phyloP scores from a whole-genome alignment of 2,888 invertebrate genomes.

The Ophion costatus region DNA sequence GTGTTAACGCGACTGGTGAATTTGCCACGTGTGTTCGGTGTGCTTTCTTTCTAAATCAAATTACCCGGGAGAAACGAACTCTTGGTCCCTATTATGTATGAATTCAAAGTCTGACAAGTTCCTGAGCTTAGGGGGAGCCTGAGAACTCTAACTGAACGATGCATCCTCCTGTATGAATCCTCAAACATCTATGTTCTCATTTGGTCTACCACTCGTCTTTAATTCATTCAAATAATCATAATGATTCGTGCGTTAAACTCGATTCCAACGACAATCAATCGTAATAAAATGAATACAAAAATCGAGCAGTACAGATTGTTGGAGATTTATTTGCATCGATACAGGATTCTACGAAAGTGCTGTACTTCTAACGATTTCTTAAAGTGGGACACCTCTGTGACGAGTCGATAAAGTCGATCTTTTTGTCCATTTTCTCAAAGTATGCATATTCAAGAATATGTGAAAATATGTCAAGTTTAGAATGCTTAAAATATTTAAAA shows the following conservation, averaged over 20 bases:
- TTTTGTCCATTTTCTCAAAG: no score
- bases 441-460: not conserved
- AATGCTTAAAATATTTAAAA: no score
- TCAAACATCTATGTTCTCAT: constrained; percentile 14
- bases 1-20: constrained; percentile 9
- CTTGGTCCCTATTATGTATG: constrained; percentile 78
- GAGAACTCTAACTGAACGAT: constrained; percentile 42
- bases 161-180: constrained; percentile 45
- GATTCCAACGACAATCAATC: constrained; percentile 2
- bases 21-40: constrained; percentile 4
- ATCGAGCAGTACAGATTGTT: not conserved
- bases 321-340: no score
- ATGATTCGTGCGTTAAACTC: constrained; percentile 2
- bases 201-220: constrained; percentile 22
- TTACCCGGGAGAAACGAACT: constrained; percentile 75
- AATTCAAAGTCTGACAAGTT: constrained; percentile 61
- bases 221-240: constrained; percentile 10
- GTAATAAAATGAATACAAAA: not conserved
- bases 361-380: no score
- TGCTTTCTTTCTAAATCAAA: constrained; percentile 55
- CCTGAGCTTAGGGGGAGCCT: constrained; percentile 48
- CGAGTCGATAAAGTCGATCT: no score
- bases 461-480: no score
- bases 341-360: no score
- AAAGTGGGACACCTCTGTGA: no score